A percentile compares a stretch with the other conserved stretches of the same genome.
These are phyloP conservation scores for Conus canariensis DNA, from an alignment of 2,888 invertebrate species.

Conservation along the genomic window DNA sequence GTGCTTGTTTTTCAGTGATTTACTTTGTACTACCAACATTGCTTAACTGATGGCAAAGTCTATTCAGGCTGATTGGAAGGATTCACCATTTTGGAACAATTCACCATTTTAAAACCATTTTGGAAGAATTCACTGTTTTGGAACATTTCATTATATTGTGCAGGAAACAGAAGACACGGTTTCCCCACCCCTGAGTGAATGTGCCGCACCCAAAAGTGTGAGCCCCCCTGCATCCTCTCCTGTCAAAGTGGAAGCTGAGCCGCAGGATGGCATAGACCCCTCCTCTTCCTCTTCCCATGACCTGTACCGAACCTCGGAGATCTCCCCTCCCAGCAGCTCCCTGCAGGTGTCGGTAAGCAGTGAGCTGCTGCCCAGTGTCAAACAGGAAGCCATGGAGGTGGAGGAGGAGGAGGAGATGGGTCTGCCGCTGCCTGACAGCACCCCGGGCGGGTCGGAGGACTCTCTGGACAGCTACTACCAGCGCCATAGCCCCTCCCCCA, in stretches of 20 bases:
- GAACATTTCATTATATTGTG: background rate
- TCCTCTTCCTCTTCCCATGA: background rate
- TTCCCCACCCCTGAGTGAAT: background rate
- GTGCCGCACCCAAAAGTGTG: background rate
- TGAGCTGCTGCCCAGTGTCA: background rate
- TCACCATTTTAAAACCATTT: too few relatives aligned
- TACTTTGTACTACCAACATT: too few relatives aligned
- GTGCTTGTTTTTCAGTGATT: too few relatives aligned
- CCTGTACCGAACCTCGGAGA: background rate
- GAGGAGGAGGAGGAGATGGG: conserved; percentile 33
- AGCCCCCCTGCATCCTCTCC: conserved; percentile 2
- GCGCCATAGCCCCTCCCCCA: conserved; percentile 41
- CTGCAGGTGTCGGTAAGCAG: background rate
- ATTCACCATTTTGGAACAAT: too few relatives aligned
- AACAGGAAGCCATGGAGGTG: conserved; percentile 25
- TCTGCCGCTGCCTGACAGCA: conserved; percentile 23
- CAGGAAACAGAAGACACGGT: conserved; percentile 22
- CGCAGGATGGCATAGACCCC: background rate
- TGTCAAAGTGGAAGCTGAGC: conserved; percentile 13
- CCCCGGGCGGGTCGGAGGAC: conserved; percentile 31
- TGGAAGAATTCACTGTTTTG: too few relatives aligned
- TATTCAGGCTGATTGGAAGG: too few relatives aligned
- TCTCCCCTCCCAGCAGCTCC: background rate
- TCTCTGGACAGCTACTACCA: conserved; percentile 26
- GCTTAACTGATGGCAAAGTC: too few relatives aligned